Evolutionary conservation across 1,140 invertebrate genomes (phyloP).

Genomic region (Cylas formicarius): DNA sequence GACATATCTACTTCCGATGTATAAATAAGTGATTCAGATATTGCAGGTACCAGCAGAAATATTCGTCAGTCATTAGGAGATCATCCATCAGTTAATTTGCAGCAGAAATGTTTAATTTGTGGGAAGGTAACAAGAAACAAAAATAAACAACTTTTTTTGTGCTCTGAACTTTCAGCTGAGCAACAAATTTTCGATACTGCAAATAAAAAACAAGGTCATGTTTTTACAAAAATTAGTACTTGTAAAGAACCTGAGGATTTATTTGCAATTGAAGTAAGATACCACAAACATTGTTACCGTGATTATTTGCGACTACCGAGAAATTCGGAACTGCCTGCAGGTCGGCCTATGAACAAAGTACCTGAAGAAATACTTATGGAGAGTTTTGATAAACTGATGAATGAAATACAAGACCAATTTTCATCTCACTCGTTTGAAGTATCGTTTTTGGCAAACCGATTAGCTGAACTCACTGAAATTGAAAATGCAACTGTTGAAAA

Average conservation of each 20-base stretch:
- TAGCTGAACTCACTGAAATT: slow-evolving; percentile 18
- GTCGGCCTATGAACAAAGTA: slow-evolving; percentile 13
- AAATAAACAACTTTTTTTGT: slow-evolving; percentile 9
- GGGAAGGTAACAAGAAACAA: slow-evolving; percentile 7
- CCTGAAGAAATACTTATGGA: slow-evolving; percentile 9
- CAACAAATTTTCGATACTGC: slow-evolving; percentile 10
- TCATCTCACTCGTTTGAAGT: slow-evolving; percentile 18
- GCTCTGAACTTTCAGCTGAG: slow-evolving; percentile 7
- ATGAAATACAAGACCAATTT: slow-evolving; percentile 17
- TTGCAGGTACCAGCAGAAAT: no score
- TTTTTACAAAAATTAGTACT: slow-evolving; percentile 9
- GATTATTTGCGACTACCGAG: slow-evolving; percentile 13
- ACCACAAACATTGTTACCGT: slow-evolving; percentile 20
- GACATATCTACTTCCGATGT: slow-evolving; percentile 7
- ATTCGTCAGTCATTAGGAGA: neutral
- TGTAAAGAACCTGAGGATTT: slow-evolving; percentile 13
- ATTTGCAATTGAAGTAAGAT: slow-evolving; percentile 15
- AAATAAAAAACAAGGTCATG: slow-evolving; percentile 7
- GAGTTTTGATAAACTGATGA: slow-evolving; percentile 16
- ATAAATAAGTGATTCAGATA: neutral
- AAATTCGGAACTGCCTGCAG: slow-evolving; percentile 10
- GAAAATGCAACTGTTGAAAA: slow-evolving; percentile 16
- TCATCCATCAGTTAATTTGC: neutral
- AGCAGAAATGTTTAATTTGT: slow-evolving; percentile 9
- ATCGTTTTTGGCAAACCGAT: slow-evolving; percentile 13